phyloP scores from a whole-genome alignment of 1,140 invertebrate genomes.

The Drosophila saltans region DNA sequence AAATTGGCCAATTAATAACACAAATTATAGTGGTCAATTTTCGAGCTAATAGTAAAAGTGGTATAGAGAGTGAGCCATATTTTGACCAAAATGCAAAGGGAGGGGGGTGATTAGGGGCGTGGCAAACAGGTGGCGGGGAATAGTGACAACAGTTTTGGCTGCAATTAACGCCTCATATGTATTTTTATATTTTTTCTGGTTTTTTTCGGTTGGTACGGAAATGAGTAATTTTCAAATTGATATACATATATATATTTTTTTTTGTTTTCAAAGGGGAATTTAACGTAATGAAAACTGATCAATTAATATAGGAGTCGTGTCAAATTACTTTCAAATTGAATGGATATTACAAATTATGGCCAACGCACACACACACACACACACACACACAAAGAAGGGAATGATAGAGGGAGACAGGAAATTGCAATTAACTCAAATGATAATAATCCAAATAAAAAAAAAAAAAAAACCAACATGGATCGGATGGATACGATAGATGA shows the following conservation, averaged over 20 bases:
- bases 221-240: slow-evolving; percentile 65
- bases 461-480: slow-evolving; percentile 23
- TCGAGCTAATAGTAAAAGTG: slow-evolving; percentile 6
- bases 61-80: not conserved
- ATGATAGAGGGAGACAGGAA: slow-evolving; percentile 45
- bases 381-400: not conserved
- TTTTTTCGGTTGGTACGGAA: slow-evolving; percentile 50
- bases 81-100: too few species aligned
- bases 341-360: slow-evolving; percentile 55
- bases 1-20: slow-evolving; percentile 79
- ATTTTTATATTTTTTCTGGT: not conserved
- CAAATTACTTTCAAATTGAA: slow-evolving; percentile 74
- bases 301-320: slow-evolving; percentile 55
- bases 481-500: not conserved
- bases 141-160: slow-evolving; percentile 72
- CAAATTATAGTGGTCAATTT: slow-evolving; percentile 70
- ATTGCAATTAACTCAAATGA: slow-evolving; percentile 61
- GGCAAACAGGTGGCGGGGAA: slow-evolving; percentile 10
- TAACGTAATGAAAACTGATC: slow-evolving; percentile 61
- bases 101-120: slow-evolving; percentile 12
- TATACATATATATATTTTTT: slow-evolving; percentile 2
- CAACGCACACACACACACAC: not conserved
- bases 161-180: slow-evolving; percentile 67
- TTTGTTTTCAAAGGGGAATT: not conserved
- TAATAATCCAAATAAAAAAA: not conserved